Percentiles rank a stretch among this genome's conserved stretches.
Conservation (phyloP, 2,113 vertebrate species). For the Saimiri boliviensis region DNA sequence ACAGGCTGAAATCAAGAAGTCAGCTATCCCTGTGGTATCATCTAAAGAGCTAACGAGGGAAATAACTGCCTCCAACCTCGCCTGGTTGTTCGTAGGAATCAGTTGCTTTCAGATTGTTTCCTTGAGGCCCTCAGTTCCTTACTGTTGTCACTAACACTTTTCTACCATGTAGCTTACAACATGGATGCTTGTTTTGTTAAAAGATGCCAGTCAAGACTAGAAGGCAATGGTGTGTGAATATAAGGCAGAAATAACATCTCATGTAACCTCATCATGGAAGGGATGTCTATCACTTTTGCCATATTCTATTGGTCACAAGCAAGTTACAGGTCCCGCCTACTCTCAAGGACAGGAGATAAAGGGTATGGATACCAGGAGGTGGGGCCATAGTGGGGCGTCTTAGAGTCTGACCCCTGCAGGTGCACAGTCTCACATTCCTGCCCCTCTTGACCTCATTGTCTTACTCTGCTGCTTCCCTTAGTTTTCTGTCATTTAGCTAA, state of each 20-base stretch:
- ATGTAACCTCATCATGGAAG: not conserved
- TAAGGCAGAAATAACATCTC: not conserved
- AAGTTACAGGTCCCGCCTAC: not conserved
- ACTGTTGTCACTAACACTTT: not conserved
- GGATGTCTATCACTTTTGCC: not conserved
- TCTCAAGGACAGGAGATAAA: not conserved
- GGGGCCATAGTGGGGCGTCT: not conserved
- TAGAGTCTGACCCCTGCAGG: too few species aligned
- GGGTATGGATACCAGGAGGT: not conserved
- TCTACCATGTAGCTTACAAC: not conserved
- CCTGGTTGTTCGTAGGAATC: not conserved
- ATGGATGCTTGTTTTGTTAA: not conserved
- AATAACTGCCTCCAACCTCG: not conserved
- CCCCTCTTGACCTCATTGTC: not conserved
- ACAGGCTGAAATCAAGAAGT: not conserved
- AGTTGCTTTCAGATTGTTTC: not conserved
- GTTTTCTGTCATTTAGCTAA: not conserved
- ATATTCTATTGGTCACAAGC: not conserved
- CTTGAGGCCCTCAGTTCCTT: not conserved
- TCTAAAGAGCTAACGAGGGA: not conserved
- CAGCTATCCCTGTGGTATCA: not conserved
- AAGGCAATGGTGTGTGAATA: not conserved
- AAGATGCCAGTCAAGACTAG: not conserved
- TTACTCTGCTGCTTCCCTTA: not conserved
- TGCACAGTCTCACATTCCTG: not conserved